Base-by-base conservation (phyloP, 1,140 invertebrate genomes). In the Maconellicoccus hirsutus region DNA sequence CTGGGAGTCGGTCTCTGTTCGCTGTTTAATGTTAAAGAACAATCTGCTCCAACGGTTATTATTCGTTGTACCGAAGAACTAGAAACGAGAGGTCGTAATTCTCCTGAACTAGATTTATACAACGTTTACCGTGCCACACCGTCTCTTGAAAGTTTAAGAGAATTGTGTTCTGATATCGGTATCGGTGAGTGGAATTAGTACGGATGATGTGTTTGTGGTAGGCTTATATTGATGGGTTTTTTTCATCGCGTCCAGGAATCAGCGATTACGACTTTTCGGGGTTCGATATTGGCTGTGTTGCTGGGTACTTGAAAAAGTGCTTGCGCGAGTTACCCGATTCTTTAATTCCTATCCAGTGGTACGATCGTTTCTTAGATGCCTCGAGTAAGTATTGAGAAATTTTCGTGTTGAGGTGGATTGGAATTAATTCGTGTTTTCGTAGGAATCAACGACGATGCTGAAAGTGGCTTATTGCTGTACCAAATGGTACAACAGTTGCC, bases 271-370 rank as follows among this genome's bases (percentile, higher is more conserved):
- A 72, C 27, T 70, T 72, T 19, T 52, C 69, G 23, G 77, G 77
- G 1, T 89, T 84, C 75, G 84, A 84, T 71, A 80, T 86, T n/a
- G 81, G 85, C 71, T 82, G 81, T 76, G 84, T 92, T 72, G 84
- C 87, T 21, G 86, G 85, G 73, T 83, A 86, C 22, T 78, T 92
- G 52, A 90, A 91, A 76, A 87, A 89, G 76, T 91, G 88, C 77
- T 79, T 92, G 23, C 78, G 87, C 27, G 89, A 92, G 78, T 79
- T 92, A 72, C 88, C 89, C 0, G 88, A 91, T 77, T 88, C 89
- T 19, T 82, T 92, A 19, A 89, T 92, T 70, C 89, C 89, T 21
- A 86, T 88, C 14, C 84, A 87, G 75, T 87, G 85, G 81, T 92
- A 92, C 78, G 86, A 89, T 72, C 82, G 81, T 74, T 90, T 91